Evolutionary conservation across 2,113 vertebrate genomes (phyloP), one percentile per base, ranked within the genome.

Genomic region (Phrynosoma platyrhinos): DNA sequence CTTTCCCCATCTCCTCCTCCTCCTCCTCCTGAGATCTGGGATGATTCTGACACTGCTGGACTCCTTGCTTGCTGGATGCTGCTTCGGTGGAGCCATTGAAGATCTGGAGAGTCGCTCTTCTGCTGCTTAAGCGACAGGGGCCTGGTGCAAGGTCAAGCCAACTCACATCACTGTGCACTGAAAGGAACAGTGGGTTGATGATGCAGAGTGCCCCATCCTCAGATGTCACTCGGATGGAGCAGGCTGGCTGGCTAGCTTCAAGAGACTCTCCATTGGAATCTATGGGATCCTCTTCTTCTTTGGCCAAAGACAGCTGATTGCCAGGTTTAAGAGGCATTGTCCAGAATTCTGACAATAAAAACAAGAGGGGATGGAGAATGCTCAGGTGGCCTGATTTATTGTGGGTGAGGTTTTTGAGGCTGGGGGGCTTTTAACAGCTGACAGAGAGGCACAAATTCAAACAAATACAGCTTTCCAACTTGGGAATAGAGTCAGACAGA

Each of bases 161-260:
- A 80, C 90, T 90, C 0, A 94, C 95, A 27, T 96, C 94, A 21
- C 97, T 96, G 1, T 98, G 98, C 13, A 97, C 97, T 12, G 94
- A 95, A 20, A 98, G 83, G 91, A 98, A 98, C 10, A 98, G 97
- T 0, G 97, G 98, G 91, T 98, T 99, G 85, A 98, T 97, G 91
- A 98, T 87, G 23, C 96, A 98, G 47, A 98, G 90, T 0, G 97
- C 97, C 2, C 95, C 96, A 0, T 94, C 96, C 53, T 95, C 92
- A 0, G 96, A 93, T 0, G 95, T 96, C 81, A 96, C 88, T 93
- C 96, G 89, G 62, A 91, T 66, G 16, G 86, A 85, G 78, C 79
- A 87, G 36, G 36, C 76, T 0, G 68, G 77, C 9, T 6, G 42
- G 64, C 36, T 62, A 1, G 93, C 92, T 94, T 96, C 96, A 88